Base-by-base conservation (phyloP, 2,888 invertebrate species). In the Cephonodes hylas region DNA sequence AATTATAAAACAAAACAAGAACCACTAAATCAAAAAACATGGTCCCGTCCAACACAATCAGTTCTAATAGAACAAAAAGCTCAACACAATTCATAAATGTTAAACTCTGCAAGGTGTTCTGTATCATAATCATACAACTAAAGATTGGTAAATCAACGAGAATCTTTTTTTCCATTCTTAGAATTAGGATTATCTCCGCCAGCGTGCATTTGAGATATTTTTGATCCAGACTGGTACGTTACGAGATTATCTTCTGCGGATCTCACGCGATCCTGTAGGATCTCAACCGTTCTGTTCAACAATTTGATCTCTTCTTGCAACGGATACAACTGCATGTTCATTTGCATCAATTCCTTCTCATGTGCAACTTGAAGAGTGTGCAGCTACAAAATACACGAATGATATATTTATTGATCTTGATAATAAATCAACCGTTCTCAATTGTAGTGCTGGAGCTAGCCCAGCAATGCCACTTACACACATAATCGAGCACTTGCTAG, bases 321-420 rank as follows among this genome's bases (percentile, higher is more conserved):
- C 0, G 94, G 94, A 60, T 92, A 93, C 2, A 94, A 79, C 71
- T 94, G 94, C 79, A 93, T 86, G 72, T 95, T 94, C 88, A 94
- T 95, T 64, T 95, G 94, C 80, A 94, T 91, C 57, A 96, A 81
- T 79, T 96, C 96, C 66, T 95, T 94, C 79, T 96, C 96, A 75
- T 96, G 96, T 2, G 95, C 95, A 70, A 95, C 88, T 88, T 96
- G 96, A 4, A 96, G 93, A 7, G 96, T 96, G 84, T 96, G 96
- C 42, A 97, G 88, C 95, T 96, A 91, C 58, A 93, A 63, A 59
- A 42, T 3, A 58, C 22, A 57, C 57, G 23, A 23, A n/a, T 58
- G 22, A n/a, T 27, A 15, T 5, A 53, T n/a, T 4, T 22, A 20
- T 38, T 27, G 25, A 57, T 53, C 27, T 53, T 31, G 34, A 38